These are phyloP conservation scores for Abrostola triplasia DNA, from an alignment of 2,888 invertebrate genomes.

Conservation along the genomic window DNA sequence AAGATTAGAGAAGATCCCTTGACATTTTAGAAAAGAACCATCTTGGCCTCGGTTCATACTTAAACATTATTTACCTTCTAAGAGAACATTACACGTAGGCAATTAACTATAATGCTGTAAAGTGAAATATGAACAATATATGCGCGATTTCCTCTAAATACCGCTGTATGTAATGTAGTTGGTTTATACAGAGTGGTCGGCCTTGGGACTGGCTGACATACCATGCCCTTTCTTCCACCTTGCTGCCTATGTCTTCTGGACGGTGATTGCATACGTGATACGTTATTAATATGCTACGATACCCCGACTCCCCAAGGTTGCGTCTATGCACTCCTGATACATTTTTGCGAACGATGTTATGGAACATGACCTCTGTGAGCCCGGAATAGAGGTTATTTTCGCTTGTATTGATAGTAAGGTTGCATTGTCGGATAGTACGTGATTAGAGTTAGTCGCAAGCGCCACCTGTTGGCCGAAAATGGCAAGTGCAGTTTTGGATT, in stretches of 20 bases:
- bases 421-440: slow-evolving; percentile 63
- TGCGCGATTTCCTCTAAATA: slow-evolving; percentile 57
- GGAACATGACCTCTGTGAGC: slow-evolving; percentile 43
- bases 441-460: slow-evolving; percentile 67
- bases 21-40: slow-evolving; percentile 79
- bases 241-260: slow-evolving; percentile 83
- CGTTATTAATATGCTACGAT: slow-evolving; percentile 83
- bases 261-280: slow-evolving; percentile 85
- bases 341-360: slow-evolving; percentile 49
- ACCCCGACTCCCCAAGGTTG: slow-evolving; percentile 76
- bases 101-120: slow-evolving; percentile 69
- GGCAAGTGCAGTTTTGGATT: slow-evolving; percentile 63
- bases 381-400: slow-evolving; percentile 30
- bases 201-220: slow-evolving; percentile 81
- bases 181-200: slow-evolving; percentile 72
- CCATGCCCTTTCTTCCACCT: slow-evolving; percentile 87
- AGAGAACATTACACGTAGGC: slow-evolving; percentile 68
- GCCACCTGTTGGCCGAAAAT: slow-evolving; percentile 76
- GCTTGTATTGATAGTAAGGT: slow-evolving; percentile 16
- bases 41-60: slow-evolving; percentile 71
- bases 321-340: slow-evolving; percentile 69
- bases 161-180: slow-evolving; percentile 56
- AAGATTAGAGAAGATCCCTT: slow-evolving; percentile 74
- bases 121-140: slow-evolving; percentile 56
- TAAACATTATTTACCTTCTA: slow-evolving; percentile 76